Evolutionary conservation across 35 echinoderm and acorn worm species (phyloP), one percentile per base, ranked within the genome.

Genomic region (Heliocidaris erythrogramma): DNA sequence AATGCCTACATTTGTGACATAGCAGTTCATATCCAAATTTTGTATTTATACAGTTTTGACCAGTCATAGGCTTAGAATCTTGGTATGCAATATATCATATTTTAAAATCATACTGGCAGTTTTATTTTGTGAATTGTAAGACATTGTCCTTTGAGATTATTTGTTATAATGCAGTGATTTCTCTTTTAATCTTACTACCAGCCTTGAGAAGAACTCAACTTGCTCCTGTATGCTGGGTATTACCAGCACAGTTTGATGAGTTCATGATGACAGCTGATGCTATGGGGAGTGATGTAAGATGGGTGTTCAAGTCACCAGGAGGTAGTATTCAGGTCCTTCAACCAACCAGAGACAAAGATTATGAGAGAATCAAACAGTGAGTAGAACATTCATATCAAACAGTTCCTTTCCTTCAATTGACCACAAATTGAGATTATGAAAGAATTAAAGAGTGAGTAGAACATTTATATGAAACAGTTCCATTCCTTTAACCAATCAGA

Each of bases 201-300:
- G 98, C 96, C 31, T 30, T 99, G 29, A 97, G 96, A 92, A 95
- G 96, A 90, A 96, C 93, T 69, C 88, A 96, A 32, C 32, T 99
- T 2, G 96, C 98, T 13, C 98, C 97, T 29, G 42, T 95, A 47
- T 99, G 98, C 85, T 99, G 98, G 98, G 96, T 99, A 49, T 92
- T 99, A 48, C 97, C 98, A 59, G 53, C 48, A 12, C 97, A 99
- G 60, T 97, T 94, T 96, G 98, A 99, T n/a, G 93, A 97, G 94
- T 99, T 99, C 47, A 94, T 99, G 16, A 95, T 96, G 9, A 96
- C 97, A 13, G 98, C 98, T 52, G 98, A 99, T 96, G 98, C 94
- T 49, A 86, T 97, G 47, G 98, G 97, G 9, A 96, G 86, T 7
- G 96, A 97, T 53, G 96, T 96, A 31, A 95, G 96, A 94, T 99